These are phyloP conservation scores for Antheraea mylitta DNA, from an alignment of 1,140 invertebrate species.

Conservation along the genomic window DNA sequence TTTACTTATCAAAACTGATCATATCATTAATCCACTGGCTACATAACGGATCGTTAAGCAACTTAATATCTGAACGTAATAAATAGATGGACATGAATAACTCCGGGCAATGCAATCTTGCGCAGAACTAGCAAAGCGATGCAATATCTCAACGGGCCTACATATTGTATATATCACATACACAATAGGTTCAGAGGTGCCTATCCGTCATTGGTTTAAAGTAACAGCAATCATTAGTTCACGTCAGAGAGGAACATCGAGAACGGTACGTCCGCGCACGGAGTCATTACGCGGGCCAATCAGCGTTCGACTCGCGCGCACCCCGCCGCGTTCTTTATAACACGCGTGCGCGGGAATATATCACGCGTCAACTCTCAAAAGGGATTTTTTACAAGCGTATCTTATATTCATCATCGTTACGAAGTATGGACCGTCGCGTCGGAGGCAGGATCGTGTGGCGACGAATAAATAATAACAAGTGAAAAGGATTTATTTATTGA, in stretches of 20 bases:
- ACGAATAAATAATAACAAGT: slow-evolving; percentile 47
- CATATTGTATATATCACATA: slow-evolving; percentile 22
- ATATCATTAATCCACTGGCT: neutral
- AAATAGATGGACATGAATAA: slow-evolving; percentile 9
- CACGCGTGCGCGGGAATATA: slow-evolving; percentile 61
- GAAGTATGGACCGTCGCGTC: slow-evolving; percentile 21
- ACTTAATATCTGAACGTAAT: slow-evolving; percentile 5
- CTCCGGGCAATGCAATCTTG: slow-evolving; percentile 3
- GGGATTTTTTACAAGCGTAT: slow-evolving; percentile 65
- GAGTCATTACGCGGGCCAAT: slow-evolving; percentile 61
- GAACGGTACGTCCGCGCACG: slow-evolving; percentile 36
- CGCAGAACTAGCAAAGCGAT: slow-evolving; percentile 19
- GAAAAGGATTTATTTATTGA: slow-evolving; percentile 53
- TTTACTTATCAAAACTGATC: no score
- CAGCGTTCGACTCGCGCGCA: slow-evolving; percentile 54
- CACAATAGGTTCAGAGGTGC: slow-evolving; percentile 54
- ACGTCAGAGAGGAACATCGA: slow-evolving; percentile 19
- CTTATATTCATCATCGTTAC: slow-evolving; percentile 76
- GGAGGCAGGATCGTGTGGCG: slow-evolving; percentile 40
- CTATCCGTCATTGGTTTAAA: slow-evolving; percentile 70
- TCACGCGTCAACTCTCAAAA: slow-evolving; percentile 66
- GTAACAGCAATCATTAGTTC: slow-evolving; percentile 61
- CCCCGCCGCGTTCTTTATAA: slow-evolving; percentile 69
- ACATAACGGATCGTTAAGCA: neutral
- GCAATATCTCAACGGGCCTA: slow-evolving; percentile 24